Percentiles rank a stretch among this genome's conserved stretches.
These are phyloP conservation scores for Merluccius polli DNA, from an alignment of 2,797 vertebrate genomes.

Conservation along the genomic window DNA sequence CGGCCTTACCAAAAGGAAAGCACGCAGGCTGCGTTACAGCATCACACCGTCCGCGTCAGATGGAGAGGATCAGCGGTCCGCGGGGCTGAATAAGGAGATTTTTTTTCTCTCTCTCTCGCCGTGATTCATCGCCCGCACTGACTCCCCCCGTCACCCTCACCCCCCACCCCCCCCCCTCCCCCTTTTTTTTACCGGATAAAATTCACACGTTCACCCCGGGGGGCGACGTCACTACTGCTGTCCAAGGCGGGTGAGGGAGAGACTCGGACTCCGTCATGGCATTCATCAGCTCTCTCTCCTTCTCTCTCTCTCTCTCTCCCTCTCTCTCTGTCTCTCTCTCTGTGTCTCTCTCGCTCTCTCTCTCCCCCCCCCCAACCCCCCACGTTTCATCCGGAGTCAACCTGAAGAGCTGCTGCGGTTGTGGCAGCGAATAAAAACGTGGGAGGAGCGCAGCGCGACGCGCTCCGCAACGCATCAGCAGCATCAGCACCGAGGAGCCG, in stretches of 20 bases:
- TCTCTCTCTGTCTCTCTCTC: no score
- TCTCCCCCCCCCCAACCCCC: not conserved
- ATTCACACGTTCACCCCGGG: slow-evolving; percentile 45
- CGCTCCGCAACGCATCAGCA: slow-evolving; percentile 58
- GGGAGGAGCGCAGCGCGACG: slow-evolving; percentile 34
- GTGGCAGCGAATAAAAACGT: slow-evolving; percentile 45
- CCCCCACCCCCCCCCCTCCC: no score
- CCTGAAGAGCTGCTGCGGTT: slow-evolving; percentile 58
- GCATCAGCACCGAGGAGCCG: slow-evolving; percentile 36
- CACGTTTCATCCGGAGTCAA: slow-evolving; percentile 57
- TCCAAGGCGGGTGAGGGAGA: slow-evolving; percentile 36
- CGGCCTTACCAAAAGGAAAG: slow-evolving; percentile 67
- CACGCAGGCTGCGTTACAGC: slow-evolving; percentile 71
- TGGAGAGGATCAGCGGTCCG: slow-evolving; percentile 56
- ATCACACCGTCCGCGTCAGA: slow-evolving; percentile 58
- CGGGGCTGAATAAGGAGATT: slow-evolving; percentile 47
- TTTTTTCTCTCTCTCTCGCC: no score
- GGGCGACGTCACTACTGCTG: slow-evolving; percentile 51
- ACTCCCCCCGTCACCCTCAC: no score
- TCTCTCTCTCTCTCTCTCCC: no score
- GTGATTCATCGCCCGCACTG: slow-evolving; percentile 47
- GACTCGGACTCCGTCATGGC: slow-evolving; percentile 49
- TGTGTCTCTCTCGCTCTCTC: slow-evolving; percentile 20
- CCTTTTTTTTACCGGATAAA: slow-evolving; percentile 62
- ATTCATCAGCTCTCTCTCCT: slow-evolving; percentile 34